These are phyloP conservation scores for Drosophila quadrilineata DNA, from an alignment of 1,140 invertebrate species.

Conservation along the genomic window DNA sequence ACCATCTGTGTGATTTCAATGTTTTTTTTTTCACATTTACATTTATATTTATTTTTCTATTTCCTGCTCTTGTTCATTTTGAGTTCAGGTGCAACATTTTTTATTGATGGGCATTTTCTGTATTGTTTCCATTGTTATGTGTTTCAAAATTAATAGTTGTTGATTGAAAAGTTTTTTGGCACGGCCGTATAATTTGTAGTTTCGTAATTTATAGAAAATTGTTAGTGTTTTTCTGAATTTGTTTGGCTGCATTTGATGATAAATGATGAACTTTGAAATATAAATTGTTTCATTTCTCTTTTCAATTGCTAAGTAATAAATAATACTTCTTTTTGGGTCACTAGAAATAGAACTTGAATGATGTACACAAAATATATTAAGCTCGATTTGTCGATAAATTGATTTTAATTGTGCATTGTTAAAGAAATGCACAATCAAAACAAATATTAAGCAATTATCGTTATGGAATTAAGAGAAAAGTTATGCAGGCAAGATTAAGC, in stretches of 20 bases:
- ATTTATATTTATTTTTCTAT: neutral
- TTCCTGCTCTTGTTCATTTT: slow-evolving; percentile 9
- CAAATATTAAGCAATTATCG: too few species aligned
- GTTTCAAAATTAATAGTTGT: slow-evolving; percentile 54
- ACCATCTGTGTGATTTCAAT: neutral
- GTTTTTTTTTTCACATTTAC: too few species aligned
- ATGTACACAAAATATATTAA: neutral
- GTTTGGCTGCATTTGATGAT: slow-evolving; percentile 17
- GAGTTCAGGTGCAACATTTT: slow-evolving; percentile 37
- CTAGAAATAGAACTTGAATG: neutral
- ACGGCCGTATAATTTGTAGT: slow-evolving; percentile 33
- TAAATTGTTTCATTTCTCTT: slow-evolving; percentile 27
- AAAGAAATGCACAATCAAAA: neutral
- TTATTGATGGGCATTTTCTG: slow-evolving; percentile 44
- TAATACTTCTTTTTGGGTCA: too few species aligned
- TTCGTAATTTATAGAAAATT: slow-evolving; percentile 11
- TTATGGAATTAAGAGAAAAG: too few species aligned
- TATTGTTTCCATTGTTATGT: slow-evolving; percentile 43
- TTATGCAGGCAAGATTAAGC: too few species aligned
- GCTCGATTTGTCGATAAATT: neutral
- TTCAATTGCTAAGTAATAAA: neutral
- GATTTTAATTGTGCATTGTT: neutral
- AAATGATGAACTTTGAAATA: slow-evolving; percentile 44
- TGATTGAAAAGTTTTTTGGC: slow-evolving; percentile 47
- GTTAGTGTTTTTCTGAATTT: slow-evolving; percentile 30